phyloP scores from a whole-genome alignment of 2,888 invertebrate species.

The Caenorhabditis sp. region DNA sequence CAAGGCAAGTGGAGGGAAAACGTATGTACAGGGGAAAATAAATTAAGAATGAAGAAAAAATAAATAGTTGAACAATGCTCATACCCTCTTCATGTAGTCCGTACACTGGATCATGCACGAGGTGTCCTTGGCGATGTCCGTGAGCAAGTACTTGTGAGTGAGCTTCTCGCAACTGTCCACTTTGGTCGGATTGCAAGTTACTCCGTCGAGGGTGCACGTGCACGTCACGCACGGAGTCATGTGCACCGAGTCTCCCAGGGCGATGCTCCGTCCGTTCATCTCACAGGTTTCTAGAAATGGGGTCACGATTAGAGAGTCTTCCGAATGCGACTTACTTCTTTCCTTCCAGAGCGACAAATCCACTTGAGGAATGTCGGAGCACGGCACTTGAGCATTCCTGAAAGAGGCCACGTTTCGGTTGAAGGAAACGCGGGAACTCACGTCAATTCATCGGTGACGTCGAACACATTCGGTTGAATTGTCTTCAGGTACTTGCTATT shows the following conservation, averaged over 20 bases:
- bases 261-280: constrained; percentile 76
- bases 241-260: constrained; percentile 75
- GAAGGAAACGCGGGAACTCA: constrained; percentile 43
- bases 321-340: constrained; percentile 70
- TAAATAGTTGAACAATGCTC: constrained; percentile 8
- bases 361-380: constrained; percentile 75
- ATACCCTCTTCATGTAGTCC: constrained; percentile 68
- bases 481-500: constrained; percentile 90
- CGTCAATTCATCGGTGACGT: constrained; percentile 84
- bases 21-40: constrained; percentile 33
- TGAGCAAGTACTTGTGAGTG: constrained; percentile 73
- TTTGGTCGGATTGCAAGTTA: constrained; percentile 75
- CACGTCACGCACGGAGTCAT: constrained; percentile 78
- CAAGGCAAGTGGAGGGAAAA: constrained; percentile 3
- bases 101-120: constrained; percentile 78
- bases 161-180: constrained; percentile 76
- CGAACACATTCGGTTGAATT: constrained; percentile 91
- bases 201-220: constrained; percentile 78
- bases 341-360: constrained; percentile 77
- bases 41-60: constrained; percentile 23
- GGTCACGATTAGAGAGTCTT: too few species aligned
- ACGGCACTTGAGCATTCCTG: constrained; percentile 78
- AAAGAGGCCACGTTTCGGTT: constrained; percentile 6
- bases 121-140: constrained; percentile 76
- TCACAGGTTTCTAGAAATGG: constrained; percentile 73